Evolutionary conservation across 1,140 invertebrate species (phyloP).

Genomic region (Neoseiulus cucumeris): DNA sequence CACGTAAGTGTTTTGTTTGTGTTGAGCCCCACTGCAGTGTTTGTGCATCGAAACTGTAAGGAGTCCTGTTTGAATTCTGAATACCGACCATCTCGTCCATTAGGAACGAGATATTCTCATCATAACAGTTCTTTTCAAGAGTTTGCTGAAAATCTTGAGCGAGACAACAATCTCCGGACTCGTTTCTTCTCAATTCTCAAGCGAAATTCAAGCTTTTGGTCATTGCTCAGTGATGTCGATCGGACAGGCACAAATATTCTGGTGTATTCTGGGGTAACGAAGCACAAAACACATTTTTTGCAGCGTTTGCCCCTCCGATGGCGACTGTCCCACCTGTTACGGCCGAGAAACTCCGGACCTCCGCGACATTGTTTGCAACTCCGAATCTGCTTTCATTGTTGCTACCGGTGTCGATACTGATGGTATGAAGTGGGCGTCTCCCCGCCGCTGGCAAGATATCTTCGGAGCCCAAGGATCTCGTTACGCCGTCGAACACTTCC

Average conservation of each 20-base stretch:
- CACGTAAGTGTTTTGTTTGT: neutral
- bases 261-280: too few relatives aligned
- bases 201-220: too few relatives aligned
- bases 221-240: too few relatives aligned
- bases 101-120: too few relatives aligned
- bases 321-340: neutral
- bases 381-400: neutral
- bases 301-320: neutral
- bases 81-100: too few relatives aligned
- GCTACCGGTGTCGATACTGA: neutral
- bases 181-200: too few relatives aligned
- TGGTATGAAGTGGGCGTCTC: neutral
- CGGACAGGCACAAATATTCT: too few relatives aligned
- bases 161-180: too few relatives aligned
- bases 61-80: too few relatives aligned
- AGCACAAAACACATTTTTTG: neutral
- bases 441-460: conserved; percentile 1
- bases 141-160: too few relatives aligned
- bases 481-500: neutral
- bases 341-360: neutral
- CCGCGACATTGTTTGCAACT: neutral
- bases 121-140: too few relatives aligned
- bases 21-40: neutral
- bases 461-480: neutral
- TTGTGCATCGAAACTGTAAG: too few relatives aligned